Percentiles rank a stretch among this genome's conserved stretches.
These are phyloP conservation scores for Eutolmus rufibarbis DNA, from an alignment of 2,888 invertebrate genomes.

Conservation along the genomic window DNA sequence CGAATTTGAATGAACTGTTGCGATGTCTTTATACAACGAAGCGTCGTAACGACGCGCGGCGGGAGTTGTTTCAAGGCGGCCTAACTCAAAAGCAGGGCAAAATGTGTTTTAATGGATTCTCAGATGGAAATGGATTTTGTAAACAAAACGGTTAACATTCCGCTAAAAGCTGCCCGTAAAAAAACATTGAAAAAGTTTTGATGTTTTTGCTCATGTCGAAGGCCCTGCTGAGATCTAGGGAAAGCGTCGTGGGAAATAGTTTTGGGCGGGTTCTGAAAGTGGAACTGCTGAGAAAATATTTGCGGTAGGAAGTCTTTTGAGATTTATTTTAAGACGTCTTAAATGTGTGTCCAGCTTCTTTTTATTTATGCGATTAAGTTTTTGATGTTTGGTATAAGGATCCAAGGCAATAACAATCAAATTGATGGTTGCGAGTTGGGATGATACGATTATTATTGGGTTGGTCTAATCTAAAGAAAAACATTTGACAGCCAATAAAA, in stretches of 20 bases:
- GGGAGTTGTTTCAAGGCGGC: not conserved
- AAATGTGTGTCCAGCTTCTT: not conserved
- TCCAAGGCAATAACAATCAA: not conserved
- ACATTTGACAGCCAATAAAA: not conserved
- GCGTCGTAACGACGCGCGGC: not conserved
- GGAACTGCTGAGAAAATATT: not conserved
- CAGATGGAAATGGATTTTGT: not conserved
- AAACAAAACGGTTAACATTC: not conserved
- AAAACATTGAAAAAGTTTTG: not conserved
- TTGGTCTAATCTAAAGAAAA: not conserved
- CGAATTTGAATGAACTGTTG: not conserved
- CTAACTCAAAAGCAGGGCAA: not conserved
- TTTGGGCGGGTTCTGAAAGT: not conserved
- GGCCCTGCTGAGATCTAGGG: not conserved
- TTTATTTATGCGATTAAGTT: not conserved
- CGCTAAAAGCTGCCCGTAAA: not conserved
- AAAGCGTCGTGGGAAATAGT: not conserved
- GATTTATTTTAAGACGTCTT: not conserved
- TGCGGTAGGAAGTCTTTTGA: not conserved
- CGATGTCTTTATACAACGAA: not conserved
- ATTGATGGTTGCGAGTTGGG: not conserved
- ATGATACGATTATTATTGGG: not conserved
- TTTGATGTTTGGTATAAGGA: not conserved
- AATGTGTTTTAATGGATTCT: not conserved
- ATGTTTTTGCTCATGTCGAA: not conserved